Percentiles rank a stretch among this genome's conserved stretches.
Conservation (phyloP, 2,797 vertebrate species). For the Taeniopygia guttata region DNA sequence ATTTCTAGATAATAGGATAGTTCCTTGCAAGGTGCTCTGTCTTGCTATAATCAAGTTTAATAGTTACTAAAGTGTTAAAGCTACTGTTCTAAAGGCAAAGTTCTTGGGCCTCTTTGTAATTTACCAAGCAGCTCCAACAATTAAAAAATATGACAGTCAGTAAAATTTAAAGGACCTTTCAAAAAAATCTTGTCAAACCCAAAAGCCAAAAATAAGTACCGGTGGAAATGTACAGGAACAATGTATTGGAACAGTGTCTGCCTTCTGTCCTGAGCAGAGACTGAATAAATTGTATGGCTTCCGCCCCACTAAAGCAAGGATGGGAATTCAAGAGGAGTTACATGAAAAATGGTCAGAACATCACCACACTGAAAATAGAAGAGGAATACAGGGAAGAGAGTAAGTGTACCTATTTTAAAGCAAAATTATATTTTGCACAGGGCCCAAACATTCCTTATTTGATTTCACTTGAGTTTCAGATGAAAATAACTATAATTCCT, state of each 20-base stretch:
- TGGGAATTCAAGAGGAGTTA: neutral
- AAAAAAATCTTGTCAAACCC: neutral
- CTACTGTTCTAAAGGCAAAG: neutral
- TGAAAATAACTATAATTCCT: neutral
- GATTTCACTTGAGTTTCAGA: neutral
- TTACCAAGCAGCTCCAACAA: neutral
- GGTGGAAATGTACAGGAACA: neutral
- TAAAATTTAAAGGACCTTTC: neutral
- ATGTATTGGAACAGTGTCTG: neutral
- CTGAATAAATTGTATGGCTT: neutral
- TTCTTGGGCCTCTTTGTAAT: neutral
- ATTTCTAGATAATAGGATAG: neutral
- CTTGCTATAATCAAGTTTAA: neutral
- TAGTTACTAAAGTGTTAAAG: neutral
- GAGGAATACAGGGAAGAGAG: neutral
- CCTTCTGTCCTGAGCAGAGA: neutral
- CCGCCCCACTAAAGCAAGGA: neutral
- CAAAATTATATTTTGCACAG: neutral
- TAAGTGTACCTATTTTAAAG: neutral
- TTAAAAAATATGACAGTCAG: neutral
- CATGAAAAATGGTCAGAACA: neutral
- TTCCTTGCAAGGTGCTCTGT: neutral
- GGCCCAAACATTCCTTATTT: neutral
- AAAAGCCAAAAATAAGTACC: neutral
- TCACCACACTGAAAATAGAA: neutral